Evolutionary conservation across 2,888 invertebrate species (phyloP), one percentile per base, ranked within the genome.

Genomic region (Chrysolina americana): DNA sequence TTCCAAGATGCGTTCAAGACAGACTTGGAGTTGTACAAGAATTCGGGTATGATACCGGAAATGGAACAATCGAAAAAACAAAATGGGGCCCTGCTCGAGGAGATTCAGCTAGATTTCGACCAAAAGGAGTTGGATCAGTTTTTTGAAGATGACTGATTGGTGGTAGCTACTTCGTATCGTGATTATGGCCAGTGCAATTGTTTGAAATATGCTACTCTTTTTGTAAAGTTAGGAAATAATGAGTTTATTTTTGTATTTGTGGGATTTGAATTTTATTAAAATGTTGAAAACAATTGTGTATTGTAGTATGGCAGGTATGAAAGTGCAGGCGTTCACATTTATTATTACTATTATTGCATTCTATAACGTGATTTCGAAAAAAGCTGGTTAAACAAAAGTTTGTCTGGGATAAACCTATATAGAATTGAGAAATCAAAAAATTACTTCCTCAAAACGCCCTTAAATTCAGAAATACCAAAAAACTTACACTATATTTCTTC

Each of bases 1-100:
- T 94, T 93, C 81, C 92, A 92, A 80, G 92, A 93, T 84, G 93
- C 92, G 13, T 94, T 94, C 83, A 91, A 92, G 83, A 90, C 89
- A 81, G 94, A 94, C 85, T 85, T 94, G 78, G 89, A 91, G 79
- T 89, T 91, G 68, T 93, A 91, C 81, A 93, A 92, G 84, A 89
- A 89, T 80, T 89, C 90, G 53, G 93, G 93, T 71, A 89, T 89
- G 50, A 88, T 93, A 80, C 90, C 92, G 82, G 83, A 83, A 72
- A 70, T 82, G 9, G 80, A 81, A 59, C 75, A 83, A 65, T 75
- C 79, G n/a, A 82, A 78, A 65, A 81, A 78, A 19, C 81, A 82
- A 77, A 86, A 84, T 81, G 89, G 85, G 76, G 89, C 89, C 75
- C 89, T 90, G 70, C 86, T 93, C 72, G 93, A 93, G 82, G 93